Base-by-base conservation (phyloP, 2,797 vertebrate genomes). In the Muscicapa striata region DNA sequence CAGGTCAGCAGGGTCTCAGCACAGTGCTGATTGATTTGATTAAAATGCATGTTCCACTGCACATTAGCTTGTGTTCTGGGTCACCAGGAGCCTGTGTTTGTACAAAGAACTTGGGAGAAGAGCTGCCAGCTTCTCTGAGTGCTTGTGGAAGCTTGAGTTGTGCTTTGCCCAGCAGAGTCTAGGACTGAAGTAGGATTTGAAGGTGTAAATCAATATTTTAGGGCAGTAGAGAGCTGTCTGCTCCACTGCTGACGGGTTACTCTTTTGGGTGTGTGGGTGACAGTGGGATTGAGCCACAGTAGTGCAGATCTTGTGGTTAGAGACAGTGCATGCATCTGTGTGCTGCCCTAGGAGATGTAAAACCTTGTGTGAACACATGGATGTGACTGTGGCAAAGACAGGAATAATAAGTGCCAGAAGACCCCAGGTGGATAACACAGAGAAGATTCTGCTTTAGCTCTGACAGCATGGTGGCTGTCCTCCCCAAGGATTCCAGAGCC, bases 1-100 rank as follows among this genome's bases (percentile, higher is more conserved):
- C 49, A 32, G 96, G 96, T 97, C 96, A 95, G 89, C 77, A 66
- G 63, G 88, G 93, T 96, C 89, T 92, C 58, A 54, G 82, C 34
- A 27, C 84, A 79, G 84, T 46, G 84, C 68, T 94, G 62, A 91
- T 93, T 93, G 92, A 89, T 95, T 94, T 94, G 75, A 96, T 97
- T 97, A 96, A 97, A 95, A 94, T 97, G 70, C 82, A 68, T 55
- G 85, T 93, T 92, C 74, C 32, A 32, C 64, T 89, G 73, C 3
- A 9, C 79, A 57, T 96, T 95, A 82, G 57, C 81, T 93, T 5
- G 0, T 84, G 85, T 86, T 90, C 87, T 87, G 76, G 70, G 93
- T 94, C 94, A 78, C 73, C 62, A 68, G 84, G 76, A 95, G 72
- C 30, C 48, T 51, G 17, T 76, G 84, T 68, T 74, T 3, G 0